These are phyloP conservation scores for Bradynema listronoti DNA, from an alignment of 1,140 invertebrate genomes.

Conservation along the genomic window DNA sequence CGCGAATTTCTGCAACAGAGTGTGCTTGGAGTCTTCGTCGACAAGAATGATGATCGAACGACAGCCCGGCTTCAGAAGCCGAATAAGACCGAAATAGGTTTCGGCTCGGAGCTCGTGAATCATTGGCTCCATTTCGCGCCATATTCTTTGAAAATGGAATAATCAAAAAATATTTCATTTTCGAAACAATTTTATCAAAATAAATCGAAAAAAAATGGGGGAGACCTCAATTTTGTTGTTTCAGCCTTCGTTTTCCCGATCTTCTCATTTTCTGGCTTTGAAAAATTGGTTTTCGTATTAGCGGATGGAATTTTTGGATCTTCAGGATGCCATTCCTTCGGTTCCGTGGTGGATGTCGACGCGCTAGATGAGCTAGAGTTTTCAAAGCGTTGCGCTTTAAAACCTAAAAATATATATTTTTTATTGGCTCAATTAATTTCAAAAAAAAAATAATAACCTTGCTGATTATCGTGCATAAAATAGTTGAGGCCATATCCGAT, in stretches of 20 bases:
- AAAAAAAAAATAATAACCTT: too few species aligned
- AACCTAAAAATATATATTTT: too few species aligned
- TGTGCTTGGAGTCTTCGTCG: conserved; percentile 76
- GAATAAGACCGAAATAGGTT: conserved; percentile 86
- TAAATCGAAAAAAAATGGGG: background rate
- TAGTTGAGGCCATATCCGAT: conserved; percentile 45
- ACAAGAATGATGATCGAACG: conserved; percentile 82
- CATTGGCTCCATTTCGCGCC: conserved; percentile 43
- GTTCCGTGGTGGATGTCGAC: too few species aligned
- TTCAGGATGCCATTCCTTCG: conserved; percentile 52
- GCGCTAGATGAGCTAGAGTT: too few species aligned
- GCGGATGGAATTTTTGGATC: conserved; percentile 42
- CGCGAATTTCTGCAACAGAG: conserved; percentile 81
- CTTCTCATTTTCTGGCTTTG: conserved; percentile 13
- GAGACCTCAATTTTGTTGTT: background rate
- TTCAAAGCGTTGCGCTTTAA: too few species aligned
- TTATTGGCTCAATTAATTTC: too few species aligned
- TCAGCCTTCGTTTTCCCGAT: conserved; percentile 9
- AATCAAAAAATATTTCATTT: background rate
- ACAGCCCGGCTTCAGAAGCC: conserved; percentile 86
- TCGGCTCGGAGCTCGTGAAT: conserved; percentile 85
- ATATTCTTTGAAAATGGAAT: conserved; percentile 17
- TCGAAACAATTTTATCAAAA: too few species aligned
- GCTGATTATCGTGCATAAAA: conserved; percentile 6
- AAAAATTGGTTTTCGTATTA: background rate